phyloP scores from a whole-genome alignment of 2,797 vertebrate genomes.

The Coregonus sp. region DNA sequence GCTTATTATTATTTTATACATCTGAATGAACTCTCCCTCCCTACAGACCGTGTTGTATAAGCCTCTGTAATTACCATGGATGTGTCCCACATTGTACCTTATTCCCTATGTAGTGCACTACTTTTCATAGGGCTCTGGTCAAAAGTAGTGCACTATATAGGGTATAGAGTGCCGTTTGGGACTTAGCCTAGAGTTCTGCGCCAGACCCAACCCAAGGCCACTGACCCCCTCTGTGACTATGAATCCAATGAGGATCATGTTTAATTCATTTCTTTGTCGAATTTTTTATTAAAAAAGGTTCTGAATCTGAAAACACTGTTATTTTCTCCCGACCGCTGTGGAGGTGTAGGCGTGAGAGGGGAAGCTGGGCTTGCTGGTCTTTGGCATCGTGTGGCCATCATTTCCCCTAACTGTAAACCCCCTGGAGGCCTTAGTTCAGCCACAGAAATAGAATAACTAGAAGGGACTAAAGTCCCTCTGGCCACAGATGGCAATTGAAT shows the following conservation, averaged over 20 bases:
- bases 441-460: background rate
- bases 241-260: conserved; percentile 55
- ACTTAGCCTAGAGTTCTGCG: conserved; percentile 20
- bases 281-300: conserved; percentile 49
- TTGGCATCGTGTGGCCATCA: conserved; percentile 57
- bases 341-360: conserved; percentile 69
- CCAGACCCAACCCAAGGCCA: conserved; percentile 28
- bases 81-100: background rate
- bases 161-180: background rate
- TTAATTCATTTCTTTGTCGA: conserved; percentile 60
- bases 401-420: conserved; percentile 56
- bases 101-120: background rate
- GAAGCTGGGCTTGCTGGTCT: conserved; percentile 56
- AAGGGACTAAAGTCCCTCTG: background rate
- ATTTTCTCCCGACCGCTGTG: conserved; percentile 60
- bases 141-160: background rate
- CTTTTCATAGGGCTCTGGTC: background rate
- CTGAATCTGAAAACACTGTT: conserved; percentile 53
- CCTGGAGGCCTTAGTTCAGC: conserved; percentile 30
- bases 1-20: conserved; percentile 50
- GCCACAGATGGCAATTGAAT: background rate
- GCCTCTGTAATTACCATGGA: conserved; percentile 50
- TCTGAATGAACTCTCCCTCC: conserved; percentile 24
- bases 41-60: conserved; percentile 29
- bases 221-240: conserved; percentile 47